Percentiles rank a stretch among this genome's conserved stretches.
Evolutionary conservation across 2,888 invertebrate species (phyloP).

Genomic region (Oscheius sp.): DNA sequence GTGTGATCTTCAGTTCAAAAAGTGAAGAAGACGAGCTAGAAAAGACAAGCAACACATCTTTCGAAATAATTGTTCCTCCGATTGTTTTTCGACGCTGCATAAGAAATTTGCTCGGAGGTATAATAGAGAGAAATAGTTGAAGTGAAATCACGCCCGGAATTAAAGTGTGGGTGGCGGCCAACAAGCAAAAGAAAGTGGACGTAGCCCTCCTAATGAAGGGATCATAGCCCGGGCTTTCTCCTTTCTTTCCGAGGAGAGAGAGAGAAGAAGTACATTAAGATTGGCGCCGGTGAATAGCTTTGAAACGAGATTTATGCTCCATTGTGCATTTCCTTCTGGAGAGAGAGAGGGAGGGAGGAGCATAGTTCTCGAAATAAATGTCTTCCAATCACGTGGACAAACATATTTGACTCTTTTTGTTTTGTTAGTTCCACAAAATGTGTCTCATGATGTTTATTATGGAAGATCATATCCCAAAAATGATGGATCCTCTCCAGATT

Average conservation of each 20-base stretch:
- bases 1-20: background rate
- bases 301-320: background rate
- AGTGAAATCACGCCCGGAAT: no score
- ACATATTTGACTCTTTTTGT: background rate
- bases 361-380: background rate
- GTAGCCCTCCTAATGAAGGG: no score
- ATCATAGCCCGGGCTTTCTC: no score
- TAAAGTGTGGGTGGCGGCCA: no score
- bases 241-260: no score
- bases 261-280: background rate
- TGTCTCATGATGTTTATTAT: no score
- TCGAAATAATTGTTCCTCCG: constrained; percentile 9
- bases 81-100: constrained; percentile 12
- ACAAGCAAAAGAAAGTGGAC: no score
- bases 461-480: no score
- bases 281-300: background rate
- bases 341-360: background rate
- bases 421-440: no score
- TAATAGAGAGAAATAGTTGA: no score
- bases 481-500: no score
- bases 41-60: background rate
- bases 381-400: background rate
- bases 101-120: no score
- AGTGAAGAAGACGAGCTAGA: background rate
- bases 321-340: background rate